Percentiles rank a stretch among this genome's conserved stretches.
Conservation (phyloP, 2,113 vertebrate species). For the Sterrhoptilus dennistouni region DNA sequence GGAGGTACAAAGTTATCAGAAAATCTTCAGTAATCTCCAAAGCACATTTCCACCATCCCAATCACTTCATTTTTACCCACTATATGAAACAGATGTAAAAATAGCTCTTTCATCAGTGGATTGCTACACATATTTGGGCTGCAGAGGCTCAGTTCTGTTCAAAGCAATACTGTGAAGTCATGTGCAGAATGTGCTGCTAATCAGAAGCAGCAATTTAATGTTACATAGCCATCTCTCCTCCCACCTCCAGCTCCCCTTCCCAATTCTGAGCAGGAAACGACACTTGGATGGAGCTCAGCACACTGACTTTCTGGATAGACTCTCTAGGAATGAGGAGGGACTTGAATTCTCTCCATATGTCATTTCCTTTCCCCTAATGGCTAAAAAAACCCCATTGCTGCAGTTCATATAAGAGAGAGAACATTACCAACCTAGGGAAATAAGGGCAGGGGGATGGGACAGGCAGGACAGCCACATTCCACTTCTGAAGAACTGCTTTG, state of each 20-base stretch:
- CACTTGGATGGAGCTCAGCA: conserved; percentile 51
- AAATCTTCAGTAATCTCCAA: conserved; percentile 51
- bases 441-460: neutral
- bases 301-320: conserved; percentile 56
- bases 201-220: conserved; percentile 18
- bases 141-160: neutral
- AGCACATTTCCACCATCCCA: conserved; percentile 24
- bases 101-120: conserved; percentile 43
- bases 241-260: neutral
- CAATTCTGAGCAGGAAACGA: conserved; percentile 50
- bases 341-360: conserved; percentile 60
- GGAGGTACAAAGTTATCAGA: conserved; percentile 41
- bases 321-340: conserved; percentile 74
- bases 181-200: conserved; percentile 37
- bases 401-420: neutral
- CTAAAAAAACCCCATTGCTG: conserved; percentile 10
- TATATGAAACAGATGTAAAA: conserved; percentile 73
- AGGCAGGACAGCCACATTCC: neutral
- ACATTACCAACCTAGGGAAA: neutral
- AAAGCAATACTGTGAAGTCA: conserved; percentile 19
- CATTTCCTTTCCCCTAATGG: conserved; percentile 55
- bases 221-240: neutral
- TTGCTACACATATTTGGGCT: conserved; percentile 35
- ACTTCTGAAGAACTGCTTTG: neutral
- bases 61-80: conserved; percentile 52